Conservation (phyloP, 1,140 invertebrate species). For the Drosophila athabasca region DNA sequence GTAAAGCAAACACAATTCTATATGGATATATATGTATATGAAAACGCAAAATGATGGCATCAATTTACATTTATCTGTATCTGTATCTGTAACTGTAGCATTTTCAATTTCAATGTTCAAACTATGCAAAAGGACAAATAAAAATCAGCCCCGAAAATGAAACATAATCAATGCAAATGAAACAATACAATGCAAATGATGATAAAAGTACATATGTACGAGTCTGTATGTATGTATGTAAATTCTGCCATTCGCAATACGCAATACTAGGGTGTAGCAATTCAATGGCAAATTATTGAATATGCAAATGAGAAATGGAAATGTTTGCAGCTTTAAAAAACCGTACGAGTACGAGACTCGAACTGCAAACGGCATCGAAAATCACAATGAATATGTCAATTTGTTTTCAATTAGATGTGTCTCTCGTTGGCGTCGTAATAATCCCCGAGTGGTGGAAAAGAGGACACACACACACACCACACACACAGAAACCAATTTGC, state of each 20-base stretch:
- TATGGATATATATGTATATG: constrained; percentile 19
- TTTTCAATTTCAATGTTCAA: constrained; percentile 41
- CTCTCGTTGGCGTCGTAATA: constrained; percentile 43
- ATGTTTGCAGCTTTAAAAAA: constrained; percentile 47
- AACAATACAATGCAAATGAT: constrained; percentile 52
- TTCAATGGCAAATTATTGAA: constrained; percentile 46
- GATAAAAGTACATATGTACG: constrained; percentile 17
- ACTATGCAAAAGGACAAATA: constrained; percentile 23
- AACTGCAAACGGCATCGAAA: constrained; percentile 51
- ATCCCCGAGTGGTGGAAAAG: constrained; percentile 43
- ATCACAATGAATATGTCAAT: constrained; percentile 69
- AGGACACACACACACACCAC: constrained; percentile 25
- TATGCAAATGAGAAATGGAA: constrained; percentile 45
- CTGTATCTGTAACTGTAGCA: neutral
- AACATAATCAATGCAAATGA: constrained; percentile 51
- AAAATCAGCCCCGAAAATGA: constrained; percentile 20
- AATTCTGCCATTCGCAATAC: constrained; percentile 9
- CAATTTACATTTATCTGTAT: constrained; percentile 31
- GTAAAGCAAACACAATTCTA: constrained; percentile 35
- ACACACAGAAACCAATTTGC: constrained; percentile 11
- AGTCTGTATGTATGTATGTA: constrained; percentile 22
- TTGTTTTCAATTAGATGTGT: constrained; percentile 73
- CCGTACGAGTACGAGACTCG: constrained; percentile 11
- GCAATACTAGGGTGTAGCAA: neutral
- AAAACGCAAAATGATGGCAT: constrained; percentile 22